These are phyloP conservation scores for Nycticryphes semicollaris DNA, from an alignment of 2,113 vertebrate genomes.

Conservation along the genomic window DNA sequence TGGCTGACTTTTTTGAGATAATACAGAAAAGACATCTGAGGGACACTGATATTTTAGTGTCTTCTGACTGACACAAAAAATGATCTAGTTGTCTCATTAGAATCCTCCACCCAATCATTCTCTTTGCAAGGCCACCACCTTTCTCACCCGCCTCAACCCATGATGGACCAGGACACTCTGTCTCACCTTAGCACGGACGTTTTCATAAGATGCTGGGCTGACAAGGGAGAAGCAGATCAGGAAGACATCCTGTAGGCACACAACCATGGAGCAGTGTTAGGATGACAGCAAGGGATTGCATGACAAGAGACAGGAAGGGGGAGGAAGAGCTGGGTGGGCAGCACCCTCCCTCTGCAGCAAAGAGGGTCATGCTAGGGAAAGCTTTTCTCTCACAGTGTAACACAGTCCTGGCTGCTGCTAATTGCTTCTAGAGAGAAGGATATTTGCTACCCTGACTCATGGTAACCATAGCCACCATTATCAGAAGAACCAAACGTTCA, in stretches of 20 bases:
- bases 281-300: background rate
- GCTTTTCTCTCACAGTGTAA: background rate
- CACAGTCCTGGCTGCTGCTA: background rate
- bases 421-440: background rate
- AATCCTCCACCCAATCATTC: background rate
- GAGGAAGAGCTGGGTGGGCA: background rate
- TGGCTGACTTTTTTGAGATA: background rate
- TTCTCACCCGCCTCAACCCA: background rate
- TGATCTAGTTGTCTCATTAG: background rate
- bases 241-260: conserved; percentile 78
- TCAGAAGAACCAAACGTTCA: conserved; percentile 2
- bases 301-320: background rate
- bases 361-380: background rate
- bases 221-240: conserved; percentile 86
- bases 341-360: background rate
- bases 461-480: conserved; percentile 47
- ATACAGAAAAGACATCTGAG: background rate
- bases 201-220: conserved; percentile 84
- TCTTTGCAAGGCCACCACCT: background rate
- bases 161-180: background rate
- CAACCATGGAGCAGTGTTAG: background rate
- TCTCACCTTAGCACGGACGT: conserved; percentile 84
- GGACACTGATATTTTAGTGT: background rate
- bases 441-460: background rate
- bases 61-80: background rate